These are phyloP conservation scores for Archips crataeganus DNA, from an alignment of 2,888 invertebrate genomes.

Conservation along the genomic window DNA sequence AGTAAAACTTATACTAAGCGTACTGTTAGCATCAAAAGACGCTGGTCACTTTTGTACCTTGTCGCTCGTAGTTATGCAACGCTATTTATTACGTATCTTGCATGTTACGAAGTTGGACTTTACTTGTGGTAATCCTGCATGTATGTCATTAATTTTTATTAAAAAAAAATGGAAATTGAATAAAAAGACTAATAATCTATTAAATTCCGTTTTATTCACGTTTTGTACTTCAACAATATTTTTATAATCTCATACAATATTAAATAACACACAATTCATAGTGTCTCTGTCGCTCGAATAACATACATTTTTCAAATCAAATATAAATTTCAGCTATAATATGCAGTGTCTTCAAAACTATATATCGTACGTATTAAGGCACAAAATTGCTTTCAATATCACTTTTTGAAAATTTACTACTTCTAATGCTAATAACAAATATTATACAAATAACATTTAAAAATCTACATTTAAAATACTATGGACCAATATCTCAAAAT, in stretches of 20 bases:
- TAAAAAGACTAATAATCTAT: constrained; percentile 71
- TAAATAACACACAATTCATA: constrained; percentile 73
- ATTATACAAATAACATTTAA: background rate
- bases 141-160: background rate
- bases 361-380: constrained; percentile 17
- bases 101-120: too few species aligned
- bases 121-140: too few species aligned
- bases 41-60: too few species aligned
- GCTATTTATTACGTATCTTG: too few species aligned
- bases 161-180: background rate
- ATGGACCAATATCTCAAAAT: background rate
- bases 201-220: constrained; percentile 75
- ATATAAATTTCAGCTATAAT: background rate
- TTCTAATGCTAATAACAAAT: background rate
- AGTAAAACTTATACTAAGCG: too few species aligned
- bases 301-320: constrained; percentile 21
- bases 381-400: constrained; percentile 18
- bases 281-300: constrained; percentile 58
- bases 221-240: constrained; percentile 80
- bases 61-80: too few species aligned
- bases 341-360: background rate
- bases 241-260: constrained; percentile 78
- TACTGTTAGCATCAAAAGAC: too few species aligned
- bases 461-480: background rate
- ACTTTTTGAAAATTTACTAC: background rate